Evolutionary conservation across 2,888 invertebrate species (phyloP).

Genomic region (Drosophila yooni): DNA sequence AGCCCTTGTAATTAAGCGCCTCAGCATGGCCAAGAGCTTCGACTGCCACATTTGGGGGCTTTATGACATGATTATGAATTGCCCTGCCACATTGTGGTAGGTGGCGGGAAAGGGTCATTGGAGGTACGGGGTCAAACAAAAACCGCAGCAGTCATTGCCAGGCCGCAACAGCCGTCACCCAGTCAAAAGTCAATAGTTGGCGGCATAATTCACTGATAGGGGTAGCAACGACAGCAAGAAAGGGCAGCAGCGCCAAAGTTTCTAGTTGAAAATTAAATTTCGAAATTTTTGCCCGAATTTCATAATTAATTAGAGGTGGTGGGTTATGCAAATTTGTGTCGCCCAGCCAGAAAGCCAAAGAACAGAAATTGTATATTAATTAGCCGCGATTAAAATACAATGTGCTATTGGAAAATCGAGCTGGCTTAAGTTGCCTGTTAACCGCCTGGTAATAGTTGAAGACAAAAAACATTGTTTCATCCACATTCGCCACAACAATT

Average conservation of each 20-base stretch:
- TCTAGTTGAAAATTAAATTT: conserved; percentile 70
- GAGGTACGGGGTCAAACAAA: conserved; percentile 61
- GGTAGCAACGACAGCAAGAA: neutral
- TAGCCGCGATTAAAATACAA: conserved; percentile 29
- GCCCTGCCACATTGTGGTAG: conserved; percentile 50
- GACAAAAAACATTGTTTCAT: neutral
- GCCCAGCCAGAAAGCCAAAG: conserved; percentile 9
- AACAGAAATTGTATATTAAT: conserved; percentile 64
- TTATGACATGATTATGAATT: conserved; percentile 82
- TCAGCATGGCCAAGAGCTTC: conserved; percentile 52
- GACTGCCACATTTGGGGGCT: conserved; percentile 43
- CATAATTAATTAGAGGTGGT: conserved; percentile 74
- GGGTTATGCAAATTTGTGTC: conserved; percentile 61
- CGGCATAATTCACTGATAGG: conserved; percentile 28
- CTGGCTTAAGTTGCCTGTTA: neutral
- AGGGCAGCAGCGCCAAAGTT: conserved; percentile 47
- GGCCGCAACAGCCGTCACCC: conserved; percentile 46
- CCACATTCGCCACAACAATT: neutral
- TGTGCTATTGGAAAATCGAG: neutral
- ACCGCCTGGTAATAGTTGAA: neutral
- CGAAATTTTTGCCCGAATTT: conserved; percentile 64
- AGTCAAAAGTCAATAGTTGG: conserved; percentile 79
- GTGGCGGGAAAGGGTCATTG: neutral
- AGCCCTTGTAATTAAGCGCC: conserved; percentile 84
- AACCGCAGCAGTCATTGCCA: conserved; percentile 63